phyloP scores from a whole-genome alignment of 64 coral and sea anemone genomes.

The Pocillopora verrucosa region DNA sequence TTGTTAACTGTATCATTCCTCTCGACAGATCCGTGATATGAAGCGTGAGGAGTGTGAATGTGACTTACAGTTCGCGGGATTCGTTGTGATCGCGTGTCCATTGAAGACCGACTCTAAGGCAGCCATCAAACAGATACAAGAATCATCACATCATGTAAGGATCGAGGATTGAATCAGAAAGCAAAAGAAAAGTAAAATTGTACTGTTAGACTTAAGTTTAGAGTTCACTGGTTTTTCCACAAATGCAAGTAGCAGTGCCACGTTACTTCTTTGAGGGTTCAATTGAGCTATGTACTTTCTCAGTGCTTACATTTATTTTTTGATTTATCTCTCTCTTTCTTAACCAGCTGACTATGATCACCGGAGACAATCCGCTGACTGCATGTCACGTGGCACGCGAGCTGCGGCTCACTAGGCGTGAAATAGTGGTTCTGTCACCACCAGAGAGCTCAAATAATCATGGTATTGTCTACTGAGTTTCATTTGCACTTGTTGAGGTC shows the following conservation, averaged over 20 bases:
- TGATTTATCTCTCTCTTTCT: neutral
- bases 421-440: constrained; percentile 70
- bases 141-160: constrained; percentile 95
- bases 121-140: constrained; percentile 90
- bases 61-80: constrained; percentile 87
- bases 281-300: neutral
- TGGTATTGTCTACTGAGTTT: constrained; percentile 33
- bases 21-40: constrained; percentile 77
- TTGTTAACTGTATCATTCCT: neutral
- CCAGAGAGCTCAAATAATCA: constrained; percentile 46
- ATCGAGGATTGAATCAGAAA: neutral
- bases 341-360: constrained; percentile 64
- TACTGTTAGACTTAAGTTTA: neutral
- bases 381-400: constrained; percentile 93
- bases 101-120: constrained; percentile 90
- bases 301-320: neutral
- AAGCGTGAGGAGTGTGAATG: constrained; percentile 81
- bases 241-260: too few species aligned
- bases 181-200: neutral
- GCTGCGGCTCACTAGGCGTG: constrained; percentile 76
- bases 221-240: too few species aligned
- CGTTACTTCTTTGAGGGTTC: too few species aligned
- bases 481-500: neutral
- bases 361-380: constrained; percentile 68
- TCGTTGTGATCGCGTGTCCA: constrained; percentile 93